Conservation (phyloP, 2,888 invertebrate genomes). For the Hermodice carunculata region DNA sequence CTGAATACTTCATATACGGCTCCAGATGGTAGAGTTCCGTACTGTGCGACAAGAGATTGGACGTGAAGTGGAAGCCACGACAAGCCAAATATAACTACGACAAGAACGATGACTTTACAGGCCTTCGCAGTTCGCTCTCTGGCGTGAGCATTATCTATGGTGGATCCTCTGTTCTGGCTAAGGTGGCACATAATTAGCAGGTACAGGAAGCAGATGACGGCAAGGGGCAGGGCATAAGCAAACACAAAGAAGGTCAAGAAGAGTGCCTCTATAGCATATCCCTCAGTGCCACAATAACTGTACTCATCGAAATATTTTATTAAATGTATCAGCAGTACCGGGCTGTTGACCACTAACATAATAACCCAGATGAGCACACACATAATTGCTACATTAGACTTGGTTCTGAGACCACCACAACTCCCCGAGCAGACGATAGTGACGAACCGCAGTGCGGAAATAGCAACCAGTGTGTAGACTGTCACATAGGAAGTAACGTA, state of each 20-base stretch:
- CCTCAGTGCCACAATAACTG: conserved; percentile 13
- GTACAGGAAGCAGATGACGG: conserved; percentile 26
- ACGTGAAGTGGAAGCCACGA: conserved; percentile 37
- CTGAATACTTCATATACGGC: conserved; percentile 23
- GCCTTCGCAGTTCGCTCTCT: conserved; percentile 27
- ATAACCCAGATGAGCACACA: conserved; percentile 30
- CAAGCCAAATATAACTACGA: conserved; percentile 32
- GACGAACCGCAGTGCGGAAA: conserved; percentile 38
- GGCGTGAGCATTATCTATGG: conserved; percentile 8
- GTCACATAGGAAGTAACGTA: conserved; percentile 41
- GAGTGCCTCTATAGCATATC: conserved; percentile 11
- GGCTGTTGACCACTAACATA: conserved; percentile 22
- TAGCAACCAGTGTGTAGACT: conserved; percentile 41
- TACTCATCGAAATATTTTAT: conserved; percentile 12
- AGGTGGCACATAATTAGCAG: conserved; percentile 25
- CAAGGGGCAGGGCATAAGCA: conserved; percentile 31
- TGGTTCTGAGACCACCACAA: conserved; percentile 10
- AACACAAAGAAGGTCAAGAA: conserved; percentile 30
- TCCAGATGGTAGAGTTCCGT: conserved; percentile 16
- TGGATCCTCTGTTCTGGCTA: conserved; percentile 6
- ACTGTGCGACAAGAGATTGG: conserved; percentile 29
- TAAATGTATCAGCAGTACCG: conserved; percentile 19
- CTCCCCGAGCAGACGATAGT: conserved; percentile 27
- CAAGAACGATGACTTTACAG: conserved; percentile 30
- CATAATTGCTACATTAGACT: conserved; percentile 22